Base-by-base conservation (phyloP, 1,140 invertebrate species). In the Bombus terrestris region DNA sequence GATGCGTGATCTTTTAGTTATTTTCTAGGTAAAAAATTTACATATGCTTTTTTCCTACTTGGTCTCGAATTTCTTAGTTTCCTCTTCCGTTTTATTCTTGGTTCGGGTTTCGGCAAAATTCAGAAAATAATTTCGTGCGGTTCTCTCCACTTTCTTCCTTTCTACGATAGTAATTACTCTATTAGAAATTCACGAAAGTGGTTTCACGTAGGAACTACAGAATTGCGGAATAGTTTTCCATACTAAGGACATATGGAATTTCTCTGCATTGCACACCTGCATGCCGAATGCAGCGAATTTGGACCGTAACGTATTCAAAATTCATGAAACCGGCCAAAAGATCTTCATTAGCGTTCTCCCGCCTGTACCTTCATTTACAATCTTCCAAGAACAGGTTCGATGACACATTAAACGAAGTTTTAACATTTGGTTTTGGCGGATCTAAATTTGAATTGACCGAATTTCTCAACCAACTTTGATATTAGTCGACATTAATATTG, bases 291-390 rank as follows among this genome's bases (percentile, higher is more conserved):
- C 59, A 64, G 76, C 28, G 10, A 78, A 15, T 66, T 78, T 43
- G n/a, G 32, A 66, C 62, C 59, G 59, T n/a, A 22, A 66, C 59
- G 62, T 47, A 41, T 78, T 78, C 39, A 78, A 79, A 79, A 66
- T 79, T 79, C 62, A 43, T 12, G 62, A 66, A 35, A 43, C 77
- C 12, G 62, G 62, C 62, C 62, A 66, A 66, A 79, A 66, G 62
- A 68, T 79, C 39, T 43, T 66, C 25, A 35, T 66, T 68, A 66
- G 32, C 62, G 37, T 78, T 64, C 39, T 76, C 18, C 47, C 47
- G 18, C 6, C n/a, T 32, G 1, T 32, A 32, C 59, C 37, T 78
- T 18, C 37, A 22, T 59, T 78, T 13, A 59, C 59, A 13, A 41
- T 41, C 62, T 43, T 43, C 4, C n/a, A 43, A 1, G 10, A 9